phyloP scores from a whole-genome alignment of 1,140 invertebrate species.

The Manduca sexta region DNA sequence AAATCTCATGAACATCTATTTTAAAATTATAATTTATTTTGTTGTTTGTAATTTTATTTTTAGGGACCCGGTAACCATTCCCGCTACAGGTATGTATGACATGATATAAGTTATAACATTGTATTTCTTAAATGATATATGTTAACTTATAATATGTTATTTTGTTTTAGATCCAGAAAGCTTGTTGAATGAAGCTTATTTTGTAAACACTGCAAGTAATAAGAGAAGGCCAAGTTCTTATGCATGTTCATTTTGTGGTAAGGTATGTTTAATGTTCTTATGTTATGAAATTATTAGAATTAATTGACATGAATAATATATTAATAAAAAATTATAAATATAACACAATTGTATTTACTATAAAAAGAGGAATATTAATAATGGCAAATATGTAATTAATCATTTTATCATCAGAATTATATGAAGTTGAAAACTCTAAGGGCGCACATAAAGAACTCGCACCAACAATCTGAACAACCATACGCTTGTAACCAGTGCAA shows the following conservation, averaged over 20 bases:
- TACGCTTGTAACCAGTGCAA: conserved; percentile 37
- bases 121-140: too few species aligned
- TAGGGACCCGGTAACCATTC: not conserved
- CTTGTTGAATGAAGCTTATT: not conserved
- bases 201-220: not conserved
- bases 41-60: not conserved
- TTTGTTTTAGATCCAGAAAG: not conserved
- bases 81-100: conserved; percentile 2
- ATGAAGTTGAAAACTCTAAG: conserved; percentile 28
- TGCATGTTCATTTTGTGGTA: conserved; percentile 18
- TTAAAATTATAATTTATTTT: too few species aligned
- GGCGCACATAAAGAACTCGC: conserved; percentile 28
- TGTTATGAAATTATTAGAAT: too few species aligned
- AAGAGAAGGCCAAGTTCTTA: conserved; percentile 10
- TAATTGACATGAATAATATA: too few species aligned
- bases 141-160: not conserved
- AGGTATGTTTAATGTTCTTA: too few species aligned
- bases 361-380: not conserved
- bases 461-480: conserved; percentile 8
- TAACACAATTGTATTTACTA: too few species aligned
- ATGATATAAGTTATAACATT: too few species aligned
- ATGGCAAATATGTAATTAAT: too few species aligned
- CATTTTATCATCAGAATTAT: conserved; percentile 33
- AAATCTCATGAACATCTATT: too few species aligned
- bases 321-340: too few species aligned